Conservation (phyloP, 2,888 invertebrate species). For the Nomada lathburiana region DNA sequence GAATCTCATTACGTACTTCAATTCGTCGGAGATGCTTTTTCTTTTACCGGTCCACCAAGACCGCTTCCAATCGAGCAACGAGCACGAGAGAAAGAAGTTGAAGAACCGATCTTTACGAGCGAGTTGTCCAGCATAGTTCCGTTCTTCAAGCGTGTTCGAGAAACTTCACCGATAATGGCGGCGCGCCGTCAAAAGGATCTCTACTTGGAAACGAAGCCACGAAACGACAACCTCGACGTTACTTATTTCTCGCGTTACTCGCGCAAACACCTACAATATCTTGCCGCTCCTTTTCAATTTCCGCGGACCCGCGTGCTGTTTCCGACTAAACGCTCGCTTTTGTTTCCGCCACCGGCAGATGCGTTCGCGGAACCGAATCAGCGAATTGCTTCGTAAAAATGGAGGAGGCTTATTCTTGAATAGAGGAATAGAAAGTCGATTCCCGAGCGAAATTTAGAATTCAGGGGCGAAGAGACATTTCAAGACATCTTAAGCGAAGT, state of each 20-base stretch:
- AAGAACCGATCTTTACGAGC: constrained; percentile 46
- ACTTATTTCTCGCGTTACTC: constrained; percentile 29
- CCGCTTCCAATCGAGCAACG: not conserved
- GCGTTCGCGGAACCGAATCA: constrained; percentile 33
- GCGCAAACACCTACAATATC: constrained; percentile 33
- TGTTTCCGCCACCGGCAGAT: constrained; percentile 7
- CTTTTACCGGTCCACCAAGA: not conserved
- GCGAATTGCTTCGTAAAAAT: constrained; percentile 25
- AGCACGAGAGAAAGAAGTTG: not conserved
- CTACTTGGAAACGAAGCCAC: constrained; percentile 43
- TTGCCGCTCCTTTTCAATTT: constrained; percentile 19
- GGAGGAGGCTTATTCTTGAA: not conserved
- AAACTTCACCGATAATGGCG: constrained; percentile 27
- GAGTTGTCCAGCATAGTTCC: constrained; percentile 40
- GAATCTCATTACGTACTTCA: constrained; percentile 36
- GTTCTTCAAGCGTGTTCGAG: constrained; percentile 22
- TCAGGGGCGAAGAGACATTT: too few relatives aligned
- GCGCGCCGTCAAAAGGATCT: constrained; percentile 22
- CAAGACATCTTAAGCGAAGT: too few relatives aligned
- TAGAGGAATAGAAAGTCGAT: not conserved
- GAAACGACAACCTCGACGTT: constrained; percentile 28
- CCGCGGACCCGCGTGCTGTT: not conserved
- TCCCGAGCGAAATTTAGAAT: too few relatives aligned
- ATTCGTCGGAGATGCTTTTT: constrained; percentile 20
- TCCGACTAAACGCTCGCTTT: constrained; percentile 25